A percentile compares a stretch with the other conserved stretches of the same genome.
phyloP scores from a whole-genome alignment of 1,140 invertebrate species.

The Saccostrea glomerata region DNA sequence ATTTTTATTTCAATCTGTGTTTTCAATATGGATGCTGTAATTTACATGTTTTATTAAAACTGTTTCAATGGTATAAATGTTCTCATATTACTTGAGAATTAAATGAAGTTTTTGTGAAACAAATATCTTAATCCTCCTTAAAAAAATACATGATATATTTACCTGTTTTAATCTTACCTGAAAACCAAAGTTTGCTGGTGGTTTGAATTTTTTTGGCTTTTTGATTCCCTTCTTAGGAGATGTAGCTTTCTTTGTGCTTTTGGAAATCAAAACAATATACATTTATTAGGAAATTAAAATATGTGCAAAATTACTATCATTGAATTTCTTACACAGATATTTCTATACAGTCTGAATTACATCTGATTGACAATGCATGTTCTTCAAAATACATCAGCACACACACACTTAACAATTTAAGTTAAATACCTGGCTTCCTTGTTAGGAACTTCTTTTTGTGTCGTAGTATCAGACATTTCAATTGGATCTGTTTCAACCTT shows the following conservation, averaged over 20 bases:
- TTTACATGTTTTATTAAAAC: too few species aligned
- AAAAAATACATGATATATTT: neutral
- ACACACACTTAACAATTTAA: too few species aligned
- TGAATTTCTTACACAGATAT: too few species aligned
- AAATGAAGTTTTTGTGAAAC: too few species aligned
- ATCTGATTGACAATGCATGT: neutral
- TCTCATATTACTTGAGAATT: too few species aligned
- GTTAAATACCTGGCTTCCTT: neutral
- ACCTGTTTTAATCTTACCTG: conserved; percentile 38
- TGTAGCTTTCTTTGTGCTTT: conserved; percentile 48
- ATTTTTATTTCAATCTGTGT: too few species aligned
- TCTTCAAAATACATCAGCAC: neutral
- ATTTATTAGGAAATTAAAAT: neutral
- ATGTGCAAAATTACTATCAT: too few species aligned
- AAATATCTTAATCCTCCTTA: too few species aligned
- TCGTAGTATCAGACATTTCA: conserved; percentile 24
- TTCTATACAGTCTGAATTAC: neutral
- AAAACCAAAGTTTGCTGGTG: conserved; percentile 57
- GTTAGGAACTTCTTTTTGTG: conserved; percentile 12
- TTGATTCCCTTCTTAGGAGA: conserved; percentile 54
- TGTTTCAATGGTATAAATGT: too few species aligned
- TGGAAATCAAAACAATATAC: conserved; percentile 6
- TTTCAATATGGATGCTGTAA: too few species aligned
- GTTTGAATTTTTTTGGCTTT: conserved; percentile 59
- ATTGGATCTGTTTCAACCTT: neutral